Evolutionary conservation across 1,140 invertebrate species (phyloP), one percentile per base, ranked within the genome.

Genomic region (Heliothis subflexa): DNA sequence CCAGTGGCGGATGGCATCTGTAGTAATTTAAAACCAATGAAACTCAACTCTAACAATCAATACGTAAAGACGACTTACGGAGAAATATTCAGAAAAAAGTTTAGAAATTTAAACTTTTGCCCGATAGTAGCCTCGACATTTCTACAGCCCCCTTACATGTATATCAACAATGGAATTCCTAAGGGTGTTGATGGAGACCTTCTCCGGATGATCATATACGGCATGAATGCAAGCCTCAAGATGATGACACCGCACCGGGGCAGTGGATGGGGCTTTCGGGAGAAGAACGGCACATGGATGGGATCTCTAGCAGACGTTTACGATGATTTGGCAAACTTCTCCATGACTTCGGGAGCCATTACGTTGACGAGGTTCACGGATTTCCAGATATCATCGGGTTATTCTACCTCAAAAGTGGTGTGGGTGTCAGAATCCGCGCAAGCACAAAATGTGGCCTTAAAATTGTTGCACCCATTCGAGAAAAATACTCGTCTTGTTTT

Each of bases 231-330:
- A 10, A 89, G 18, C 25, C 81, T 93, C n/a, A 76, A 78, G 21
- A 66, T 89, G 33, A 89, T 87, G 80, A 91, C 85, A 5, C 91
- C 92, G 9, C 79, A 57, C 18, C 61, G 74, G 3, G 89, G 91
- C 3, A 21, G 21, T 14, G 89, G 89, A 10, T 93, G 92, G 92
- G 92, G 92, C 18, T 85, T 84, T 49, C 71, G 88, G 0, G 82
- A 88, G 52, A 77, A 85, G 7, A 86, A 93, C 18, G 89, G 87
- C 5, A 85, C 84, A 0, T 93, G 92, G 92, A 78, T 85, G 5
- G 92, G 92, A 10, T 93, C 90, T 3, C 86, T 93, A 0, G 86
- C 79, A 33, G 91, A 93, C 18, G 61, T 93, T 16, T 86, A 90
- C 62, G 71, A 89, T 25, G 83, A 87, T 33, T 71, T 84, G 49